phyloP scores from a whole-genome alignment of 2,797 vertebrate genomes.

The Danio kyathit region DNA sequence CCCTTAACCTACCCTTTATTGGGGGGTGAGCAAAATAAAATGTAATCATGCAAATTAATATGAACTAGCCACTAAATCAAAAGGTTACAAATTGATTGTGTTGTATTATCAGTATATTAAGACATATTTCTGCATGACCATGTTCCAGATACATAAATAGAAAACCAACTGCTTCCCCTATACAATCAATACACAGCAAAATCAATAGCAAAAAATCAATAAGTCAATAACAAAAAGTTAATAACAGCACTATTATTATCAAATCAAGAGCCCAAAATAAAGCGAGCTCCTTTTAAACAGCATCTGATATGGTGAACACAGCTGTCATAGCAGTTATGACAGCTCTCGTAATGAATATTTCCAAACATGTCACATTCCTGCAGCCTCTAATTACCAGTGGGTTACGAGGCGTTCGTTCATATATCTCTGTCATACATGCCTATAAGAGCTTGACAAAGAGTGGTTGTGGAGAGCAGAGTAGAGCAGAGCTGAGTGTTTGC shows the following conservation, averaged over 20 bases:
- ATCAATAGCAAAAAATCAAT: too few species aligned
- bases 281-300: conserved; percentile 6
- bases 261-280: conserved; percentile 21
- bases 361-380: conserved; percentile 39
- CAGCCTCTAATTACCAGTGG: conserved; percentile 38
- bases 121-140: too few species aligned
- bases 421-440: conserved; percentile 31
- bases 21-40: too few species aligned
- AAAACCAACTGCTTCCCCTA: too few species aligned
- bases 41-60: too few species aligned
- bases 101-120: too few species aligned
- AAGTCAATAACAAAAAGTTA: too few species aligned
- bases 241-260: neutral
- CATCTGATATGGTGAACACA: neutral
- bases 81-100: too few species aligned
- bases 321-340: conserved; percentile 13
- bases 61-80: too few species aligned
- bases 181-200: too few species aligned
- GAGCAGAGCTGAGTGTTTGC: neutral
- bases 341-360: conserved; percentile 34
- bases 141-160: too few species aligned
- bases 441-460: conserved; percentile 22
- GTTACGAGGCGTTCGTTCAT: conserved; percentile 13
- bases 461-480: neutral
- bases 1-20: too few species aligned